These are phyloP conservation scores for Characodon lateralis DNA, from an alignment of 2,797 vertebrate species.

Conservation along the genomic window DNA sequence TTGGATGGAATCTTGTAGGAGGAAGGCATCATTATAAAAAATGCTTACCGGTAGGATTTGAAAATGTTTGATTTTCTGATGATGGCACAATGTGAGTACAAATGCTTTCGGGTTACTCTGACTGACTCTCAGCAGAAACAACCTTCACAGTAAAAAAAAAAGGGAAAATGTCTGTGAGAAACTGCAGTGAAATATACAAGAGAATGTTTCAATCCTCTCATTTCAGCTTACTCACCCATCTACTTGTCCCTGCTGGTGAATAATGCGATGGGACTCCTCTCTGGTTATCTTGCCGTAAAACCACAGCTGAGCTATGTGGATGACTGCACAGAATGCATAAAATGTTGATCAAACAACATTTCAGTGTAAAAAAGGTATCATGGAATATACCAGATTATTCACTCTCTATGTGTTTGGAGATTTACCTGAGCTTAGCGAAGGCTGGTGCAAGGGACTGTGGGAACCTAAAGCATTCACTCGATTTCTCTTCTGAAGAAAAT, in stretches of 20 bases:
- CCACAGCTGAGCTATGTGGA: conserved; percentile 97
- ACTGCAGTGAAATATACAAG: neutral
- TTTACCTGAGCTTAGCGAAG: conserved; percentile 91
- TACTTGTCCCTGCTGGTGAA: conserved; percentile 97
- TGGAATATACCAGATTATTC: neutral
- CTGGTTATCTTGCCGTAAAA: conserved; percentile 96
- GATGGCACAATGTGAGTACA: conserved; percentile 97
- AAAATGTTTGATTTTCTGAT: conserved; percentile 99
- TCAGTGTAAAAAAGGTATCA: neutral
- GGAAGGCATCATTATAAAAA: neutral
- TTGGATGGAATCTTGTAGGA: neutral
- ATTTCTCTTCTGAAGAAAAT: conserved; percentile 89
- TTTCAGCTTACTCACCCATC: conserved; percentile 86
- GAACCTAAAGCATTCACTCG: conserved; percentile 93
- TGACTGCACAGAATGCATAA: conserved; percentile 79
- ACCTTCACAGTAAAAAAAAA: conserved; percentile 71
- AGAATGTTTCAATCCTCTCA: neutral
- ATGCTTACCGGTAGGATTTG: conserved; percentile 94
- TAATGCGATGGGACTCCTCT: conserved; percentile 95
- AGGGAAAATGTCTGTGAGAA: neutral
- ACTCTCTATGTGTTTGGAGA: neutral
- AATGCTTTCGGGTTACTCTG: conserved; percentile 99
- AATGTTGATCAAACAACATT: neutral
- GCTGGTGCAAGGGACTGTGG: conserved; percentile 93
- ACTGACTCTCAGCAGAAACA: conserved; percentile 97